Base-by-base conservation (phyloP, 2,113 vertebrate genomes). In the Myxocyprinus asiaticus region DNA sequence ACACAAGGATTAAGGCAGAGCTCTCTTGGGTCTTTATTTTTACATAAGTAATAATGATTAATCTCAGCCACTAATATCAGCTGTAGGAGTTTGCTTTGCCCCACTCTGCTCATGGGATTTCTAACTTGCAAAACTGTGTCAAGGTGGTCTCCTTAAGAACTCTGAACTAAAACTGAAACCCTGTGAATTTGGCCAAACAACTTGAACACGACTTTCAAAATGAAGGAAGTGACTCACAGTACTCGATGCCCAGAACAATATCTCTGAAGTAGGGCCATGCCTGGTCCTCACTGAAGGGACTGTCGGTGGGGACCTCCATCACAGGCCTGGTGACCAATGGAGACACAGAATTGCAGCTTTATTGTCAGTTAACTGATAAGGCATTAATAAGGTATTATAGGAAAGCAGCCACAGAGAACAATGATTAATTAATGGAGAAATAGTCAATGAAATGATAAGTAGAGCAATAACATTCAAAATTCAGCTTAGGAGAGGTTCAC, bases 191-290 rank as follows among this genome's bases (percentile, higher is more conserved):
- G 45, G 47, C 15, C 5, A 11, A 4, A n/a, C 15, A 33, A 74
- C 5, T 63, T 17, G 5, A 63, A 74, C 50, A 53, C 4, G 15
- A 8, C 22, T 65, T 44, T 53, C 53, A 51, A 65, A 76, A 76
- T n/a, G 3, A 65, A 53, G 43, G 5, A 56, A 43, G 33, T 0
- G 85, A 97, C 98, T 98, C 88, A 99, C 98, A 80, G 90, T 99
- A 99, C 87, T 99, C 97, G 0, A 99, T 98, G 79, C 98, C 98
- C 86, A 99, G 89, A 83, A 99, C 93, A 61, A 99, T 90, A 83
- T 99, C 98, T 90, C 96, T 93, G 87, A 99, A 95, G 90, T 97
- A 96, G 65, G 94, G 83, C 33, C 95, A 92, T 2, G 96, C 94
- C 90, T 98, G 95, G 61, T 98, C 95, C 88, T 98, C 97, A 0